Base-by-base conservation (phyloP, 2,888 invertebrate species). In the Rosalia funebris region DNA sequence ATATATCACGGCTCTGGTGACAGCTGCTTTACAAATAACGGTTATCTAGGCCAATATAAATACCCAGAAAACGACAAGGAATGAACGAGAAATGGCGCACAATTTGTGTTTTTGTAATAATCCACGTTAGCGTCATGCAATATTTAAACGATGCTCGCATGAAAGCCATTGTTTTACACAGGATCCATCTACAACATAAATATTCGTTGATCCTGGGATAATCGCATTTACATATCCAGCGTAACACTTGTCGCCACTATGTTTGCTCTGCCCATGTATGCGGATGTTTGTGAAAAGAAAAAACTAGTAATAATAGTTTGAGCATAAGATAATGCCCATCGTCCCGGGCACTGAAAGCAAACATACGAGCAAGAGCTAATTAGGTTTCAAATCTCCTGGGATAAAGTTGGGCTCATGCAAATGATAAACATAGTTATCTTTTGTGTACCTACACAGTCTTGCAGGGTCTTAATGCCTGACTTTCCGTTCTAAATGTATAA, bases 301-400 rank as follows among this genome's bases (percentile, higher is more conserved):
- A n/a, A n/a, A 41, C 19, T 17, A 17, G 14, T 37, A n/a, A 25
- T 41, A 17, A 16, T 41, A 41, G 41, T 41, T 19, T 17, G 17
- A 41, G 41, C 17, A 7, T 7, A 25, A 25, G 4, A 41, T 41
- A 41, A 41, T 41, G 17, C 16, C 41, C 17, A 11, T 41, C 17
- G 17, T 41, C n/a, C n/a, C n/a, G 41, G 41, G 17, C 17, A 15
- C 17, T n/a, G 11, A 41, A 41, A 41, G 41, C 17, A 41, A 41
- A 41, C 39, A 39, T 19, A 41, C 25, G 41, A n/a, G n/a, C 17
- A 19, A 15, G 19, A 17, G 41, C 16, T 17, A 41, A 41, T 41
- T 41, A 41, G 41, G 41, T 41, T 17, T n/a, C 7, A 41, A 41
- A 41, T 41, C 41, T 41, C 41, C 17, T 2, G 16, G 41, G 41